phyloP scores from a whole-genome alignment of 2,113 vertebrate species.

The Heptranchias perlo region DNA sequence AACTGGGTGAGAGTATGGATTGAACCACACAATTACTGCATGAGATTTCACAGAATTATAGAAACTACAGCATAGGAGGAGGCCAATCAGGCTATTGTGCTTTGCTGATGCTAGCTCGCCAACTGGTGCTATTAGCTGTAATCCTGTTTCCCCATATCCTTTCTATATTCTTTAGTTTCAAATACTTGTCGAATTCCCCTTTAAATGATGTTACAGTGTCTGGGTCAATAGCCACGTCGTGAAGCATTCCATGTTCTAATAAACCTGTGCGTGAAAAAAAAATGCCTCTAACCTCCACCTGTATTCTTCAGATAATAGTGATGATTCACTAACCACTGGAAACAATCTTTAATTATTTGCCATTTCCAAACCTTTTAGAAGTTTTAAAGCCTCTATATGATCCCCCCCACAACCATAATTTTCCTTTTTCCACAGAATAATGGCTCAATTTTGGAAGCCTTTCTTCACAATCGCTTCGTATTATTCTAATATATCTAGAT shows the following conservation, averaged over 20 bases:
- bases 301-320: background rate
- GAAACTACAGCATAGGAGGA: background rate
- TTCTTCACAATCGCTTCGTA: background rate
- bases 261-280: background rate
- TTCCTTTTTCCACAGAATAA: background rate
- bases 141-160: background rate
- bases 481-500: background rate
- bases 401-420: background rate
- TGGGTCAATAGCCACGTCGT: background rate
- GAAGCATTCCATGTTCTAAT: background rate
- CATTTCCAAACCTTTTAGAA: background rate
- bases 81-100: background rate
- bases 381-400: background rate
- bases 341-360: background rate
- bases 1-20: background rate
- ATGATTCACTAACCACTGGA: background rate
- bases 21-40: background rate
- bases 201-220: background rate
- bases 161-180: slow-evolving; percentile 8
- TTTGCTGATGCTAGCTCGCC: background rate
- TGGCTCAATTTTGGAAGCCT: background rate
- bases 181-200: background rate
- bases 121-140: background rate
- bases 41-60: background rate
- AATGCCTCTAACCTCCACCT: background rate